Percentiles rank a stretch among this genome's conserved stretches.
These are phyloP conservation scores for Crematogaster levior DNA, from an alignment of 2,888 invertebrate species.

Conservation along the genomic window DNA sequence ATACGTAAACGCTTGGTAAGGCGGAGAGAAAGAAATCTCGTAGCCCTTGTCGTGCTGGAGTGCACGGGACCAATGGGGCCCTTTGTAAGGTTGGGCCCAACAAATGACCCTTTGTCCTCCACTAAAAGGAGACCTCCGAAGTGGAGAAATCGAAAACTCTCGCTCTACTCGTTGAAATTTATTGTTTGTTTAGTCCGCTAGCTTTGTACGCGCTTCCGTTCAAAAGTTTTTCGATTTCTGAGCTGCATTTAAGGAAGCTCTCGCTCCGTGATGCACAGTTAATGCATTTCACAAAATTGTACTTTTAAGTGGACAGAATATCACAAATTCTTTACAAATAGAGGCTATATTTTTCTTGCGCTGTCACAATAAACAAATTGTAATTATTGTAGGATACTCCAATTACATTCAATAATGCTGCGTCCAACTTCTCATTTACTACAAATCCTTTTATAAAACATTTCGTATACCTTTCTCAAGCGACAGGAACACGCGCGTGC, in stretches of 20 bases:
- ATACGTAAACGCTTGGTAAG: slow-evolving; percentile 28
- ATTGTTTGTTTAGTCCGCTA: slow-evolving; percentile 79
- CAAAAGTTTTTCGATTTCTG: slow-evolving; percentile 49
- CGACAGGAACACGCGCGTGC: slow-evolving; percentile 23
- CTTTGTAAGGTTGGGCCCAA: slow-evolving; percentile 77
- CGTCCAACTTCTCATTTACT: neutral
- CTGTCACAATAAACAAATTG: neutral
- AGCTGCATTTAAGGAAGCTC: slow-evolving; percentile 19
- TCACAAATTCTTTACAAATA: neutral
- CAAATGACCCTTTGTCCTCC: slow-evolving; percentile 78
- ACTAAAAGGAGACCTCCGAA: slow-evolving; percentile 59
- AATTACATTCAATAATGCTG: neutral
- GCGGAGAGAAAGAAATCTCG: slow-evolving; percentile 34
- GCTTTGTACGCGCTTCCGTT: slow-evolving; percentile 58
- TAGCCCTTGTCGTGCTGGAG: slow-evolving; percentile 42
- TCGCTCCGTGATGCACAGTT: neutral
- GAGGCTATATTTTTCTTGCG: neutral
- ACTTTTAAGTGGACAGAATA: neutral
- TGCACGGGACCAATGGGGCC: slow-evolving; percentile 73
- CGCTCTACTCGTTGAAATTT: slow-evolving; percentile 77
- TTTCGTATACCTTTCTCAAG: neutral
- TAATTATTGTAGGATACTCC: neutral
- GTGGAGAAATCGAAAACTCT: slow-evolving; percentile 70
- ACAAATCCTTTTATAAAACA: neutral
- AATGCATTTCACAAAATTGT: neutral